Evolutionary conservation across 2,797 vertebrate species (phyloP), one percentile per base, ranked within the genome.

Genomic region (Tangara arthus): DNA sequence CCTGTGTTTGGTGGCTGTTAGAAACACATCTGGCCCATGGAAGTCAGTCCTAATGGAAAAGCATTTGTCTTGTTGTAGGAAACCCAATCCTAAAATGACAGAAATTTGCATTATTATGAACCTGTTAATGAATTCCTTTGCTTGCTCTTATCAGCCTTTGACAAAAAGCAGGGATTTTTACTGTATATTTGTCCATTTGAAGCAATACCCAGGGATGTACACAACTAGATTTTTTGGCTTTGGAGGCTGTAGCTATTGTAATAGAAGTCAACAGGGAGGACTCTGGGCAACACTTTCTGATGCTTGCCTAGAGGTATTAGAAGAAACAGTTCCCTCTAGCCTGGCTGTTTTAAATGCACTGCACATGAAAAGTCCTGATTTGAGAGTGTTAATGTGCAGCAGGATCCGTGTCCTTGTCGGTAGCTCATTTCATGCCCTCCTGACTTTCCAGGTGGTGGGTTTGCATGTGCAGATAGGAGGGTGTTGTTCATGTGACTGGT

Each of bases 61-160:
- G 2, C 30, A 61, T 95, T 91, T 90, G 44, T 92, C 70, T 80
- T 88, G 39, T 49, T 20, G 14, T 32, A 50, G 42, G 50, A 92
- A 93, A 73, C 23, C 7, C 35, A 81, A 34, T 71, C 37, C 20
- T 60, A 53, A 92, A 3, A 35, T 90, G 65, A 59, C 49, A 66
- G 75, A 93, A 83, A 97, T 87, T 69, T 92, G 68, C 92, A 76
- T 95, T 90, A 60, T 88, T 95, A 91, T 84, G 88, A 70, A 71
- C 69, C 79, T 97, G 95, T 95, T 97, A 96, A 97, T 98, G 97
- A 97, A 96, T 96, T 97, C 93, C 77, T 86, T 88, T 66, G 44
- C 87, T 94, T 85, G 81, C 65, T 83, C 55, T 6, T 93, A 82
- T 93, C 81, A 82, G 32, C 70, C 28, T 80, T 59, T 93, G 73